phyloP scores from a whole-genome alignment of 2,113 vertebrate species.

The Circaetus gallicus region DNA sequence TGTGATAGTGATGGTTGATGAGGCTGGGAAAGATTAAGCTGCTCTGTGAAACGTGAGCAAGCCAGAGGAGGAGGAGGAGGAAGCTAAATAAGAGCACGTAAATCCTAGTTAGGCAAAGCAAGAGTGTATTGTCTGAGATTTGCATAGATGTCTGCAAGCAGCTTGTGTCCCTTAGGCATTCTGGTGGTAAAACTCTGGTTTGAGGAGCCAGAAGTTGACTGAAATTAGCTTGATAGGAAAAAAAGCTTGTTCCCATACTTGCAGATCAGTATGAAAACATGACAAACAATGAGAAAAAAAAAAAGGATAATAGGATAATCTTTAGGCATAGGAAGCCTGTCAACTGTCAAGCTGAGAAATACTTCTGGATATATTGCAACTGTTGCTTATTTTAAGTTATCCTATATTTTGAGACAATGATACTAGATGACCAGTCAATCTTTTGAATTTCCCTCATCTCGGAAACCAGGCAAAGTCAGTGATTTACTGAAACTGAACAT shows the following conservation, averaged over 20 bases:
- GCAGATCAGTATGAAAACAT: neutral
- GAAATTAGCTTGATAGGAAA: neutral
- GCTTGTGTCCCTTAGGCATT: neutral
- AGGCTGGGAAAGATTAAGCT: neutral
- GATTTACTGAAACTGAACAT: neutral
- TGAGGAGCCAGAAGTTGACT: neutral
- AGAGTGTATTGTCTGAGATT: neutral
- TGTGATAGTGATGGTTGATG: neutral
- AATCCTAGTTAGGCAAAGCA: neutral
- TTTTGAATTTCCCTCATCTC: neutral
- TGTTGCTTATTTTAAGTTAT: neutral
- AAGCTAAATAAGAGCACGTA: neutral
- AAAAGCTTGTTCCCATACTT: neutral
- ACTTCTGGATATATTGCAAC: neutral
- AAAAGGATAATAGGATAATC: neutral
- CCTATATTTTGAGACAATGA: neutral
- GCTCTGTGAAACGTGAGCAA: neutral
- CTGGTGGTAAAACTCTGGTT: neutral
- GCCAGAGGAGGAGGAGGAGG: too few relatives aligned
- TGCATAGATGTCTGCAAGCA: neutral
- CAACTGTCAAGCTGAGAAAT: neutral
- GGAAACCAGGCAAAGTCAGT: neutral
- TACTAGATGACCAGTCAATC: neutral
- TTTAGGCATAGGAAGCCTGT: neutral
- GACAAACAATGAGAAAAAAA: neutral